phyloP scores from a whole-genome alignment of 2,113 vertebrate genomes.

The Loxodonta africana region DNA sequence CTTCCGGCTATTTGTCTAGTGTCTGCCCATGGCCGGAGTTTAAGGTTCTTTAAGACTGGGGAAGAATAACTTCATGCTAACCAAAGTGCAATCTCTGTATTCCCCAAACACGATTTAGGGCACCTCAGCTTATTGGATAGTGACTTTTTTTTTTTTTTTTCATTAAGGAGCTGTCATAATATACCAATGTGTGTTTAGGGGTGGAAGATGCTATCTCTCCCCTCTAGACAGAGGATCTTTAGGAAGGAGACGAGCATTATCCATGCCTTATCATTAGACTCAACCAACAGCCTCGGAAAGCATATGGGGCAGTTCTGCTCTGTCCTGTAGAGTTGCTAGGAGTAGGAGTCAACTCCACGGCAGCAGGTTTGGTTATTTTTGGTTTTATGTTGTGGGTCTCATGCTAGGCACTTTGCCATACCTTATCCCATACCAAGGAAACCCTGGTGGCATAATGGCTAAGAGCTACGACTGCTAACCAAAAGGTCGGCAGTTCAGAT shows the following conservation, averaged over 20 bases:
- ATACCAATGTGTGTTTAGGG: neutral
- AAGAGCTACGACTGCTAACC: too few species aligned
- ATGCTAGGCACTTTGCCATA: too few species aligned
- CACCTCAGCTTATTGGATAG: constrained; percentile 86
- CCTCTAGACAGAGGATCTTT: neutral
- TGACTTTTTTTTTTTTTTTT: constrained; percentile 18
- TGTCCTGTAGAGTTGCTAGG: neutral
- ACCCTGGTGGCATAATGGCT: too few species aligned
- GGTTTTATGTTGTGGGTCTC: too few species aligned
- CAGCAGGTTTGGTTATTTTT: too few species aligned
- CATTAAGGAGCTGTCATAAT: neutral
- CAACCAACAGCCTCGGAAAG: neutral
- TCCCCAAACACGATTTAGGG: neutral
- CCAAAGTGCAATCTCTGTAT: fast-evolving
- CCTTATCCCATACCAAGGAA: too few species aligned
- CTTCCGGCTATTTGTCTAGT: neutral
- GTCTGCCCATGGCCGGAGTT: neutral
- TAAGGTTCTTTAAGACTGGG: neutral
- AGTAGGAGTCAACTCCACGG: neutral
- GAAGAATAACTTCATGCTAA: neutral
- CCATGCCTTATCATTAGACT: constrained; percentile 8
- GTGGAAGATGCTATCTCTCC: neutral
- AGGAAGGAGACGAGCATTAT: neutral
- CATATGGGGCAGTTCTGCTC: neutral
- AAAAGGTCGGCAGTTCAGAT: too few species aligned